Evolutionary conservation across 1,140 invertebrate species (phyloP).

Genomic region (Ruditapes philippinarum): DNA sequence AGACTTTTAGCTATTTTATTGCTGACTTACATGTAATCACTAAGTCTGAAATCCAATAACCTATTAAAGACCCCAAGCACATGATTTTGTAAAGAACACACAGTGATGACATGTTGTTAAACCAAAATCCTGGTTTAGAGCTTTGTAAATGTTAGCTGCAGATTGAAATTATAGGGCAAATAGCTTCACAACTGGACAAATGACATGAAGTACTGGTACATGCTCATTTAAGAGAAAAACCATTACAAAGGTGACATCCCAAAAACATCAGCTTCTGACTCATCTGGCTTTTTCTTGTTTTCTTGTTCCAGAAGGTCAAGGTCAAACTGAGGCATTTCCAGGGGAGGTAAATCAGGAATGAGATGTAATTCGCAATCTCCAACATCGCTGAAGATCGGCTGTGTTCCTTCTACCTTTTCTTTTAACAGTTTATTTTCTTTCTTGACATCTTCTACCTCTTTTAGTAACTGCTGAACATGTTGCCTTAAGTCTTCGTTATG

Average conservation of each 20-base stretch:
- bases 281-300: slow-evolving; percentile 36
- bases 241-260: slow-evolving; percentile 16
- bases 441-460: slow-evolving; percentile 66
- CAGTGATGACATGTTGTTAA: too few species aligned
- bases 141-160: too few species aligned
- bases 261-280: slow-evolving; percentile 25
- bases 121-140: too few species aligned
- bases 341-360: slow-evolving; percentile 73
- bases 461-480: slow-evolving; percentile 71
- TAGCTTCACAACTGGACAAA: too few species aligned
- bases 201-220: too few species aligned
- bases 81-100: too few species aligned
- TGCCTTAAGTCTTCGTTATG: slow-evolving; percentile 71
- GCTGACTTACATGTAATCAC: too few species aligned
- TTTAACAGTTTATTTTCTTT: slow-evolving; percentile 60
- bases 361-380: slow-evolving; percentile 39
- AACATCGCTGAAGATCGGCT: slow-evolving; percentile 42
- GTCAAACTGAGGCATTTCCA: slow-evolving; percentile 74
- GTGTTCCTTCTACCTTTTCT: slow-evolving; percentile 31
- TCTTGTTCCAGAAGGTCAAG: slow-evolving; percentile 63
- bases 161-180: too few species aligned
- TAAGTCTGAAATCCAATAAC: too few species aligned
- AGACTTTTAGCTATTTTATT: too few species aligned
- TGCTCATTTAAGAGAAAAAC: too few species aligned
- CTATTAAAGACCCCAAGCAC: too few species aligned